Evolutionary conservation across 1,140 invertebrate genomes (phyloP).

Genomic region (Aricia agestis): DNA sequence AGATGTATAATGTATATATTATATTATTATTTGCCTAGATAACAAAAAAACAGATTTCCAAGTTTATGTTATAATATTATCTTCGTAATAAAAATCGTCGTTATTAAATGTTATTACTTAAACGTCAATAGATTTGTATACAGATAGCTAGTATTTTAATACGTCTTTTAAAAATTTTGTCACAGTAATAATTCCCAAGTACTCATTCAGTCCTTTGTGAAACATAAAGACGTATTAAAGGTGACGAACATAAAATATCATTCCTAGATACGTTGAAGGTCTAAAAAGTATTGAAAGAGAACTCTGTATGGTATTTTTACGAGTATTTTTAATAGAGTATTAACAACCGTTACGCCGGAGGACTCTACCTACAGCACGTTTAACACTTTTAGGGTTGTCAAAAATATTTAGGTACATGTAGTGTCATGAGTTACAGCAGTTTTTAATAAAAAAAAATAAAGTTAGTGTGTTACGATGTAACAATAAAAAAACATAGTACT

Average conservation of each 20-base stretch:
- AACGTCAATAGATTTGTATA: background rate
- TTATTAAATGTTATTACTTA: too few relatives aligned
- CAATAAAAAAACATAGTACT: too few relatives aligned
- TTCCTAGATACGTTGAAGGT: conserved; percentile 24
- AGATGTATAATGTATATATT: too few relatives aligned
- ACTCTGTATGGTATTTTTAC: conserved; percentile 40
- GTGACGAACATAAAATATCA: conserved; percentile 29
- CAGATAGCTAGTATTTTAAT: background rate
- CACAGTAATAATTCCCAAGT: conserved; percentile 1
- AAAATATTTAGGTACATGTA: conserved; percentile 31
- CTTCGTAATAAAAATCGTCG: too few relatives aligned
- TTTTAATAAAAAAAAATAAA: too few relatives aligned
- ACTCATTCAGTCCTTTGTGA: conserved; percentile 8
- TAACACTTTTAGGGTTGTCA: conserved; percentile 39
- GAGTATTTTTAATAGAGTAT: conserved; percentile 36
- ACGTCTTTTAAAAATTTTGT: background rate
- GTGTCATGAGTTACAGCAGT: too few relatives aligned
- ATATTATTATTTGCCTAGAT: too few relatives aligned
- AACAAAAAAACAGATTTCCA: too few relatives aligned
- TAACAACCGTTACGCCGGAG: conserved; percentile 33
- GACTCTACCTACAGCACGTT: conserved; percentile 24
- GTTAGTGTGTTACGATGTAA: too few relatives aligned
- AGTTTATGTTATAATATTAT: too few relatives aligned
- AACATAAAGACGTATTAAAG: conserved; percentile 21
- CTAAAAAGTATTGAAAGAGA: conserved; percentile 35